Evolutionary conservation across 2,797 vertebrate genomes (phyloP).

Genomic region (Hippocampus kuda): DNA sequence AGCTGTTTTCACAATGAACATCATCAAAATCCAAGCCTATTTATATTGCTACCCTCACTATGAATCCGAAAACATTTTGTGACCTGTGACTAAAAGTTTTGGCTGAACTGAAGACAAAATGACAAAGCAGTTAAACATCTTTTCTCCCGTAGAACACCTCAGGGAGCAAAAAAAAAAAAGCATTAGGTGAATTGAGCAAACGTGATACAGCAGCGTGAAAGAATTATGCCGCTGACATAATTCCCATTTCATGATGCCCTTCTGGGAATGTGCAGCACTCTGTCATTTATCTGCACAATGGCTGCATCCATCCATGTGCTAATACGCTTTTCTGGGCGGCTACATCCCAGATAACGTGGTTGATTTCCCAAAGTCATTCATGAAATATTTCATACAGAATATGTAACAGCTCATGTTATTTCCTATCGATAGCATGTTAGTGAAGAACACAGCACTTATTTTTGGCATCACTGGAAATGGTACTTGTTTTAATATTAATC

Average conservation of each 20-base stretch:
- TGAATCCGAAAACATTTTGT: not conserved
- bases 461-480: not conserved
- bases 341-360: slow-evolving; percentile 17
- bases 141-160: slow-evolving; percentile 25
- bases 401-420: not conserved
- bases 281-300: slow-evolving; percentile 34
- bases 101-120: slow-evolving; percentile 20
- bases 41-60: not conserved
- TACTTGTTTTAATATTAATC: not conserved
- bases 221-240: slow-evolving; percentile 38
- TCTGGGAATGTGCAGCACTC: slow-evolving; percentile 22
- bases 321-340: slow-evolving; percentile 26
- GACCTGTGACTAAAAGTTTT: not conserved
- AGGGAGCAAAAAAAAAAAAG: slow-evolving; percentile 8
- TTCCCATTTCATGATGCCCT: slow-evolving; percentile 37
- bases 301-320: slow-evolving; percentile 38
- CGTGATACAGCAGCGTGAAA: slow-evolving; percentile 9
- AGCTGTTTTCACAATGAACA: slow-evolving; percentile 16
- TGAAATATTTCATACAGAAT: slow-evolving; percentile 19
- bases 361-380: slow-evolving; percentile 24
- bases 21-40: not conserved
- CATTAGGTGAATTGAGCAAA: slow-evolving; percentile 3
- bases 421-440: not conserved
- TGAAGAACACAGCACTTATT: not conserved
- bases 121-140: slow-evolving; percentile 31